Percentiles rank a stretch among this genome's conserved stretches.
phyloP scores from a whole-genome alignment of 1,140 invertebrate genomes.

The Panagrolaimus sp. region DNA sequence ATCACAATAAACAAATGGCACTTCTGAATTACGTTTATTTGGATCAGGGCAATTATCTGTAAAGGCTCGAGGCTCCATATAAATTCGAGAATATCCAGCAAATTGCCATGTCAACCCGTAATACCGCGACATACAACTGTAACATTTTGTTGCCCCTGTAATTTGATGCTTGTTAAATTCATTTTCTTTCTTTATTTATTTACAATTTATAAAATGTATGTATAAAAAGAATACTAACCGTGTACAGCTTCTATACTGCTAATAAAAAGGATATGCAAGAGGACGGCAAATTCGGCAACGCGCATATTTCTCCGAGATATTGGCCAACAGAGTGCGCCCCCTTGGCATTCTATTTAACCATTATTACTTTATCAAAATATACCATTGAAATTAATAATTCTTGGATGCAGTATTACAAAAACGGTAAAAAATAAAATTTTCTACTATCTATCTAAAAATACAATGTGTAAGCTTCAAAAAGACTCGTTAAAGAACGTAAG shows the following conservation, averaged over 20 bases:
- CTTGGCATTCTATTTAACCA: too few relatives aligned
- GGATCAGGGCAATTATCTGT: conserved; percentile 47
- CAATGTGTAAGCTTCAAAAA: too few relatives aligned
- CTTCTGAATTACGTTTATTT: conserved; percentile 31
- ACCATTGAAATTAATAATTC: too few relatives aligned
- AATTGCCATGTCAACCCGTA: conserved; percentile 51
- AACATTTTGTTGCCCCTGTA: conserved; percentile 57
- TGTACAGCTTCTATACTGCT: not conserved
- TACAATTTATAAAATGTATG: not conserved
- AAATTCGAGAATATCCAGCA: conserved; percentile 46
- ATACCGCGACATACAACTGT: conserved; percentile 49
- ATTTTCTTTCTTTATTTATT: too few relatives aligned
- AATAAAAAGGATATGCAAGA: conserved; percentile 8
- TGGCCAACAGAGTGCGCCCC: not conserved
- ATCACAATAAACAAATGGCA: conserved; percentile 42
- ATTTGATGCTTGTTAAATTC: not conserved
- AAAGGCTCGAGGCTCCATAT: conserved; percentile 43
- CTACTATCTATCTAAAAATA: too few relatives aligned
- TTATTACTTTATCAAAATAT: too few relatives aligned
- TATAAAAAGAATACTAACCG: not conserved
- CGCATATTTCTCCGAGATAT: conserved; percentile 7
- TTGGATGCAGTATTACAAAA: too few relatives aligned
- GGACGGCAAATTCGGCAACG: not conserved
- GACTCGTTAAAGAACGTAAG: too few relatives aligned
- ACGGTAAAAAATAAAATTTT: too few relatives aligned